Evolutionary conservation across 2,797 vertebrate species (phyloP).

Genomic region (Gymnopithys bicolor): DNA sequence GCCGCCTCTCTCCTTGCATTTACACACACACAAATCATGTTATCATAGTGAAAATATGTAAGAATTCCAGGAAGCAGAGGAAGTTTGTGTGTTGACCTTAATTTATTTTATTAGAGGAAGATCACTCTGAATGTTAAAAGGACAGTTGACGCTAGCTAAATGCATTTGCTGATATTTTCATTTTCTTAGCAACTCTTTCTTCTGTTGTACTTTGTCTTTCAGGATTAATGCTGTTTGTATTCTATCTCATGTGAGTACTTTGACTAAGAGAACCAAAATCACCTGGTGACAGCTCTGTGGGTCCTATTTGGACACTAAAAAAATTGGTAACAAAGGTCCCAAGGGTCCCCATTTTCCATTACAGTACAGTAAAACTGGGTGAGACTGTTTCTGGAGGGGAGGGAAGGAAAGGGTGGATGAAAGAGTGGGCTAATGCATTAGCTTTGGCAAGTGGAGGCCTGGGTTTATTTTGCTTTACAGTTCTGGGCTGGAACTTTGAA

Average conservation of each 20-base stretch:
- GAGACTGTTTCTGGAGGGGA: slow-evolving; percentile 27
- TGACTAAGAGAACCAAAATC: slow-evolving; percentile 2
- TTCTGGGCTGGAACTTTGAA: slow-evolving; percentile 5
- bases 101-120: slow-evolving; percentile 64
- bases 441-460: neutral
- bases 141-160: neutral
- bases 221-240: slow-evolving; percentile 16
- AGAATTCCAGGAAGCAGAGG: slow-evolving; percentile 75
- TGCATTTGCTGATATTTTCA: slow-evolving; percentile 32
- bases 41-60: slow-evolving; percentile 74
- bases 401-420: slow-evolving; percentile 49
- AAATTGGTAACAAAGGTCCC: neutral
- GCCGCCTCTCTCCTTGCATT: slow-evolving; percentile 55
- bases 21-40: slow-evolving; percentile 63
- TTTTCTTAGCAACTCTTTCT: neutral
- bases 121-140: slow-evolving; percentile 36
- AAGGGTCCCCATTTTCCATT: slow-evolving; percentile 42
- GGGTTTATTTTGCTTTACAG: slow-evolving; percentile 3
- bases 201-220: neutral
- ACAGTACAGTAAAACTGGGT: slow-evolving; percentile 22
- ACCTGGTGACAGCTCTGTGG: neutral
- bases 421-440: neutral
- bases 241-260: neutral
- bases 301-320: neutral
- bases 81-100: slow-evolving; percentile 73